Base-by-base conservation (phyloP, 1,140 invertebrate genomes). In the Stenopsyche tienmushanensis region DNA sequence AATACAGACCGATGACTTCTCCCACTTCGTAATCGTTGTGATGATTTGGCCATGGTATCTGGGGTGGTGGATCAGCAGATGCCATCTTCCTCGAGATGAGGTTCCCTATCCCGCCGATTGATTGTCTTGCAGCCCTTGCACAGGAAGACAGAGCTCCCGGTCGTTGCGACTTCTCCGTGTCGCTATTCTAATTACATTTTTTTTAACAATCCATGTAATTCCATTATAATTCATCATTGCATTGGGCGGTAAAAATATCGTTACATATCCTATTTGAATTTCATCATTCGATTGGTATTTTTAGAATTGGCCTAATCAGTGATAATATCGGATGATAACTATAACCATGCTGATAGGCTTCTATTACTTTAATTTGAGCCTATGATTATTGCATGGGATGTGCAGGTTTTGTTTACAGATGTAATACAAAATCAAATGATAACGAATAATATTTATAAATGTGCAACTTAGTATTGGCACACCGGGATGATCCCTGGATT, bases 1-100 rank as follows among this genome's bases (percentile, higher is more conserved):
- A 15, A 15, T 47, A 8, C 17, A 47, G 17, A 92, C 95, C 95
- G 73, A 98, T 97, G 73, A 97, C 90, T 83, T 97, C 94, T 73
- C 89, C 88, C 63, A 98, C 83, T 80, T 96, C 94, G 81, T 97
- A 98, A 75, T 96, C 93, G 74, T 97, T 91, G 78, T 93, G 92
- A 71, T 86, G 88, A 81, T 95, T 97, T 60, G 94, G 90, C 95
- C 95, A 97, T 67, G 86, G 85, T 26, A 5, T 26, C 72, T 83
- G 81, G 74, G 82, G 80, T 74, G 80, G 78, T 74, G 82, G 83
- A 73, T 82, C 83, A 74, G 81, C 80, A 71, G 85, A 82, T 76
- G 86, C 86, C 87, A 89, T 89, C 83, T 89, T 89, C 79, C 82
- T 83, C 71, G 81, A 80, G 78, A 88, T 82, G 77, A 84, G 82